Conservation (phyloP, 2,113 vertebrate species). For the Percina caprodes region DNA sequence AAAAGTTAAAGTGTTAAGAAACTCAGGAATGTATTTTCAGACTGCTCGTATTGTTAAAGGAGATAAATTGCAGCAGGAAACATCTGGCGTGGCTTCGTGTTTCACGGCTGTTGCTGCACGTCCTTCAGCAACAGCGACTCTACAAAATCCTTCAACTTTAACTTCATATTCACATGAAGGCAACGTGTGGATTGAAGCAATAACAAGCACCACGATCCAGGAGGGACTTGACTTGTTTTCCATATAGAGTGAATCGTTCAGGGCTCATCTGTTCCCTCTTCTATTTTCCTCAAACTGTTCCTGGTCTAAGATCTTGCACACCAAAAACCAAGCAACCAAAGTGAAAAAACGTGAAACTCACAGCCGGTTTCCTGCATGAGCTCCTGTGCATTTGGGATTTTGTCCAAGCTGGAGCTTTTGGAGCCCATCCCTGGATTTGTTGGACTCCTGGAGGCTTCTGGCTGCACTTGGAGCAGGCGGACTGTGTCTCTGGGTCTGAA, state of each 20-base stretch:
- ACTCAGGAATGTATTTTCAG: not conserved
- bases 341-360: constrained; percentile 50
- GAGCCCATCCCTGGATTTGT: constrained; percentile 66
- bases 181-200: not conserved
- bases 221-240: not conserved
- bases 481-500: not conserved
- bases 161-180: not conserved
- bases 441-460: not conserved
- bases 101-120: not conserved
- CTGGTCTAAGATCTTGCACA: not conserved
- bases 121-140: not conserved
- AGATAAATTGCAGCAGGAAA: not conserved
- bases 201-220: not conserved
- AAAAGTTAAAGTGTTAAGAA: too few relatives aligned
- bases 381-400: constrained; percentile 64
- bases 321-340: not conserved
- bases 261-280: not conserved
- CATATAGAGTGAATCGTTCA: not conserved
- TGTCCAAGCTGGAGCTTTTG: constrained; percentile 55
- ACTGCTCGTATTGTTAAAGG: not conserved
- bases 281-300: not conserved
- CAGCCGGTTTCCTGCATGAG: constrained; percentile 79
- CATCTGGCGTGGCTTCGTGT: not conserved
- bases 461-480: not conserved
- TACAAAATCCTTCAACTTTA: not conserved